These are phyloP conservation scores for Octomys mimax DNA, from an alignment of 2,797 vertebrate genomes.

Conservation along the genomic window DNA sequence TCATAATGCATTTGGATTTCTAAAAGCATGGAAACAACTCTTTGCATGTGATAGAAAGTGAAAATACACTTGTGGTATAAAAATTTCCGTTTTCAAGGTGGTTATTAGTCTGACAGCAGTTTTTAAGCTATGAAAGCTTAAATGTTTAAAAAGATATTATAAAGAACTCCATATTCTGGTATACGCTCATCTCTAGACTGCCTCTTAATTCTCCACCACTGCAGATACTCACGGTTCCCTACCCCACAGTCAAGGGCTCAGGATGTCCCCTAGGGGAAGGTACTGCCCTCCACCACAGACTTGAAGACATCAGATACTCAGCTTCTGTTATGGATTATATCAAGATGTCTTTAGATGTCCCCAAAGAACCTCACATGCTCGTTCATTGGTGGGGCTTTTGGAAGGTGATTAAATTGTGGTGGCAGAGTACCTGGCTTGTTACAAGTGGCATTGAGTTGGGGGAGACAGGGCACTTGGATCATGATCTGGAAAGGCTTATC, in stretches of 20 bases:
- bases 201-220: not conserved
- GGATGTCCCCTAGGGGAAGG: not conserved
- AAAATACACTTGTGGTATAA: not conserved
- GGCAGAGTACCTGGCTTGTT: not conserved
- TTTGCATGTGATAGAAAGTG: not conserved
- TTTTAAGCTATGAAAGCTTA: slow-evolving; percentile 16
- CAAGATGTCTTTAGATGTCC: not conserved
- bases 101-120: slow-evolving; percentile 4
- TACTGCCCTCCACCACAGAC: not conserved
- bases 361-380: not conserved
- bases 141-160: not conserved
- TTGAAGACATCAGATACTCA: not conserved
- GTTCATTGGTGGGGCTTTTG: not conserved
- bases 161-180: not conserved
- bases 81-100: not conserved
- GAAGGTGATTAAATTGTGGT: not conserved
- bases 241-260: too few species aligned
- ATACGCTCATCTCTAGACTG: not conserved
- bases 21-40: not conserved
- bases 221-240: not conserved
- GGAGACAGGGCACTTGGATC: not conserved
- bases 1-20: not conserved
- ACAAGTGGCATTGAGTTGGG: not conserved
- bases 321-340: not conserved
- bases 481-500: not conserved